Conservation (phyloP, 2,888 invertebrate species). For the Pediacus dermestoides region DNA sequence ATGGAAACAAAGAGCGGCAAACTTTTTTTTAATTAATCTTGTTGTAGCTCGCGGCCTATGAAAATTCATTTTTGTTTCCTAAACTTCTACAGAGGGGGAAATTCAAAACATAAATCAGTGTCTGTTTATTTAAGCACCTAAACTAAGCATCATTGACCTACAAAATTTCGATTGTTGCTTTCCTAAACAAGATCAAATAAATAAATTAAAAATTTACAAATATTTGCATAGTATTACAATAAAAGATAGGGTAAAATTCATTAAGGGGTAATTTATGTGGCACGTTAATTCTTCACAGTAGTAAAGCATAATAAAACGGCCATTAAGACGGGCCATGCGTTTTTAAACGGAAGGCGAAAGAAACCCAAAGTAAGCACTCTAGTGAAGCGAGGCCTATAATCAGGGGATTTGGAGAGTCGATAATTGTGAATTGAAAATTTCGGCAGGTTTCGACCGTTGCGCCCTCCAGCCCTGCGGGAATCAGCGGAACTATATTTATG, state of each 20-base stretch:
- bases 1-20: no score
- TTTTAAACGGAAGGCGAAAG: constrained; percentile 15
- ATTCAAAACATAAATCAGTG: no score
- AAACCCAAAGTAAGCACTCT: constrained; percentile 11
- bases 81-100: no score
- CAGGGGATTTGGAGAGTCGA: constrained; percentile 30
- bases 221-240: neutral
- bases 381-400: constrained; percentile 24
- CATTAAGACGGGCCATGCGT: constrained; percentile 18
- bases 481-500: constrained; percentile 42
- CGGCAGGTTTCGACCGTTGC: constrained; percentile 40
- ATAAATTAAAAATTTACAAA: constrained; percentile 1
- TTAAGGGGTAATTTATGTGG: constrained; percentile 19
- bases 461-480: constrained; percentile 38
- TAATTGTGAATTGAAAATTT: constrained; percentile 47
- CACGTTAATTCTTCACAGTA: constrained; percentile 5
- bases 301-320: constrained; percentile 18
- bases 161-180: no score
- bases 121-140: no score
- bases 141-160: no score
- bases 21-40: no score
- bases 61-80: no score
- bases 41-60: no score
- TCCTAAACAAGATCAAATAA: constrained; percentile 2
- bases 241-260: constrained; percentile 12